A percentile compares a stretch with the other conserved stretches of the same genome.
Evolutionary conservation across 1,140 invertebrate species (phyloP).

Genomic region (Odontomachus brunneus): DNA sequence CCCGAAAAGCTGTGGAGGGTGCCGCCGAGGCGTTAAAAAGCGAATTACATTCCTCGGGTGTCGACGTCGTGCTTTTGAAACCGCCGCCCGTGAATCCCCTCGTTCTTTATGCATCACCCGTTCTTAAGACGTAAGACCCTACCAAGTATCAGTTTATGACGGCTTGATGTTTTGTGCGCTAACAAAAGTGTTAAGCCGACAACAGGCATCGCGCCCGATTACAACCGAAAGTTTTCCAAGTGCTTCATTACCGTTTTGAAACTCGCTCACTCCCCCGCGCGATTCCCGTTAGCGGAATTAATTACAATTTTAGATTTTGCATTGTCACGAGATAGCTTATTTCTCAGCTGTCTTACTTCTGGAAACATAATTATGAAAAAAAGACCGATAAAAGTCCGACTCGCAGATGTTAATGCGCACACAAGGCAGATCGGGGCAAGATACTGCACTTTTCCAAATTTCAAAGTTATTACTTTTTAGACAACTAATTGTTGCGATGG

Average conservation of each 20-base stretch:
- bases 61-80: conserved; percentile 91
- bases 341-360: not conserved
- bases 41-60: conserved; percentile 88
- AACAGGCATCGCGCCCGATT: not conserved
- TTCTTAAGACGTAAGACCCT: conserved; percentile 85
- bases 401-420: too few species aligned
- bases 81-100: conserved; percentile 89
- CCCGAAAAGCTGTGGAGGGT: conserved; percentile 90
- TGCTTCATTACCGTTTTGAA: conserved; percentile 2
- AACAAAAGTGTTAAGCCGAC: conserved; percentile 44
- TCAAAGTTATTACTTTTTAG: too few species aligned
- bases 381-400: too few species aligned
- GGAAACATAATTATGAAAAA: not conserved
- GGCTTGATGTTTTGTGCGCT: conserved; percentile 5
- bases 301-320: conserved; percentile 10
- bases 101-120: conserved; percentile 87
- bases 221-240: conserved; percentile 19
- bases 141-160: conserved; percentile 47
- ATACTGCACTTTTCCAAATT: too few species aligned
- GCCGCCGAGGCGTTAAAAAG: conserved; percentile 89
- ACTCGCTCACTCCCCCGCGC: not conserved
- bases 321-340: not conserved
- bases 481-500: too few species aligned
- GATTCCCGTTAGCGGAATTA: not conserved
- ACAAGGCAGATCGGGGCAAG: too few species aligned